These are phyloP conservation scores for Aspiorhynchus laticeps DNA, from an alignment of 2,113 vertebrate genomes.

Conservation along the genomic window DNA sequence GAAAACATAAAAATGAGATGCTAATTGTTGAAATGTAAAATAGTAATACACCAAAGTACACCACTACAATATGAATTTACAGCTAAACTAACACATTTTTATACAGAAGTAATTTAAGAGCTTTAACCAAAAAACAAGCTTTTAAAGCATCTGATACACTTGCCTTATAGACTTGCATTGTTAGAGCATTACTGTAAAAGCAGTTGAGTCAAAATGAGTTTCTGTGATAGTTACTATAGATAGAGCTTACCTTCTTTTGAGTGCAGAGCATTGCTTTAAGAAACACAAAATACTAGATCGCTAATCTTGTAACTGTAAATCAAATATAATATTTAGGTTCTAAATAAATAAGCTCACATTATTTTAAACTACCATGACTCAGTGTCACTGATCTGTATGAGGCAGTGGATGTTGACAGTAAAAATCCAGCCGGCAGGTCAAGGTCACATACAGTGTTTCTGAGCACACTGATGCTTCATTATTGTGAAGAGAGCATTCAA, in stretches of 20 bases:
- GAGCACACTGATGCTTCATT: background rate
- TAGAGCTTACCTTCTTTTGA: background rate
- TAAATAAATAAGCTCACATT: background rate
- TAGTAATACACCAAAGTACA: background rate
- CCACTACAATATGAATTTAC: background rate
- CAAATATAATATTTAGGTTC: background rate
- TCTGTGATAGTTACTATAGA: background rate
- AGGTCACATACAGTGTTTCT: background rate
- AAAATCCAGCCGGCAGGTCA: background rate
- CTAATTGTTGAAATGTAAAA: background rate
- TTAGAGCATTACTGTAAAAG: background rate
- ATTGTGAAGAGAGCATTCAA: conserved; percentile 18
- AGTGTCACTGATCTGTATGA: background rate
- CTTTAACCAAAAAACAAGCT: background rate
- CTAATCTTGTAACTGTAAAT: background rate
- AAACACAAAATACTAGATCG: background rate
- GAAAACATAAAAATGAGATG: background rate
- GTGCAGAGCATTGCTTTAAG: background rate
- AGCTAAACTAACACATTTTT: background rate
- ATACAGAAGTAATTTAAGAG: background rate
- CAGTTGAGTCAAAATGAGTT: background rate
- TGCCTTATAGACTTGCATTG: background rate
- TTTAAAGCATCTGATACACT: background rate
- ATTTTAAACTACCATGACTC: background rate
- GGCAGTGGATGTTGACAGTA: conserved; percentile 7